Conservation (phyloP, 2,113 vertebrate species). For the Nesogale talazaci region DNA sequence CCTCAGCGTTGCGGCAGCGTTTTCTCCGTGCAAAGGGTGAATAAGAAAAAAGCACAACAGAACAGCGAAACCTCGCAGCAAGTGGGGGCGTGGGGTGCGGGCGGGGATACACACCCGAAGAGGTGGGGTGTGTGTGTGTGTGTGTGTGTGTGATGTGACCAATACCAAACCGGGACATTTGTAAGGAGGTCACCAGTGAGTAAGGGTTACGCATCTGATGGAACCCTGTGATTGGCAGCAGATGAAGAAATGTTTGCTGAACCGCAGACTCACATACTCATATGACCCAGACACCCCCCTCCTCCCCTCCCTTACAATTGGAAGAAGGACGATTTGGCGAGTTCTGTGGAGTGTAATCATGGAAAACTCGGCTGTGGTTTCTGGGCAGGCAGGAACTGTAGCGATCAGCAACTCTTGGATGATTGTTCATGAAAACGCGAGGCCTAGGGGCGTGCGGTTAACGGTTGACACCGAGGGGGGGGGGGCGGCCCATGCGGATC, state of each 20-base stretch:
- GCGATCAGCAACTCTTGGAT: slow-evolving; percentile 34
- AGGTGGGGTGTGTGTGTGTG: not conserved
- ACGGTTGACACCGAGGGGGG: not conserved
- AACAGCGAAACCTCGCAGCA: not conserved
- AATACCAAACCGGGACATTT: slow-evolving; percentile 55
- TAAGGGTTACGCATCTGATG: slow-evolving; percentile 13
- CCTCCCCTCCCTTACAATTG: not conserved
- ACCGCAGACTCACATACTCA: slow-evolving; percentile 64
- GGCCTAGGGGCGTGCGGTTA: not conserved
- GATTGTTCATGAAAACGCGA: not conserved
- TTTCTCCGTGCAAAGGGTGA: slow-evolving; percentile 22
- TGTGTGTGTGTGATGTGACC: not conserved
- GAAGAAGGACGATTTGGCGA: slow-evolving; percentile 65
- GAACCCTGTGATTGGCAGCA: slow-evolving; percentile 54
- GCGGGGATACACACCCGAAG: not conserved
- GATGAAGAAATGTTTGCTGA: slow-evolving; percentile 66
- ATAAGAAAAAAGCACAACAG: not conserved
- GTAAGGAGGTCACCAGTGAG: slow-evolving; percentile 41
- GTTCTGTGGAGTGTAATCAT: slow-evolving; percentile 59
- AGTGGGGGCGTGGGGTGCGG: not conserved
- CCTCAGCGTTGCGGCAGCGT: slow-evolving; percentile 20
- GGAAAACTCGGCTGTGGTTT: slow-evolving; percentile 73
- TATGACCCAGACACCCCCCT: slow-evolving; percentile 16
- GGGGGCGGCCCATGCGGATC: not conserved
- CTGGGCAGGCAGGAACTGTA: slow-evolving; percentile 62